phyloP scores from a whole-genome alignment of 1,140 invertebrate genomes.

The Nebria ingens region DNA sequence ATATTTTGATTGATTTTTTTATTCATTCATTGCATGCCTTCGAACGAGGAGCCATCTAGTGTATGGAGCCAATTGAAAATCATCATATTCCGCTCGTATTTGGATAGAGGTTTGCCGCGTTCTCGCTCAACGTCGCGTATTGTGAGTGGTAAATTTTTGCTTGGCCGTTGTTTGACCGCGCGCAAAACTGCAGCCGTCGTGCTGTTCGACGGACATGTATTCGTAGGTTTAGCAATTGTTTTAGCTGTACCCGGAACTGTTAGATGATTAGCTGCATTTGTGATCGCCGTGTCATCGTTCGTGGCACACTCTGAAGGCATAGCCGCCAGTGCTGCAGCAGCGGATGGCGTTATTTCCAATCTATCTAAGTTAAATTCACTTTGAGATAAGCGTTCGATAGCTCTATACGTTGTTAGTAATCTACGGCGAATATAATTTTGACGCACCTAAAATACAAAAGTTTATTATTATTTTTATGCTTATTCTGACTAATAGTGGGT shows the following conservation, averaged over 20 bases:
- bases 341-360: slow-evolving; percentile 48
- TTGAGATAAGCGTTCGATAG: slow-evolving; percentile 67
- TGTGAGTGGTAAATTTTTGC: slow-evolving; percentile 51
- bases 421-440: slow-evolving; percentile 64
- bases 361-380: slow-evolving; percentile 72
- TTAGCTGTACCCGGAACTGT: slow-evolving; percentile 38
- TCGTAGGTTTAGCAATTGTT: slow-evolving; percentile 21
- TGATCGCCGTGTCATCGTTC: slow-evolving; percentile 26
- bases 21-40: slow-evolving; percentile 41
- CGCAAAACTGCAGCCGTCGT: slow-evolving; percentile 32
- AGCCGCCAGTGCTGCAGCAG: slow-evolving; percentile 28
- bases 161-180: slow-evolving; percentile 37
- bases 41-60: slow-evolving; percentile 56
- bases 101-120: slow-evolving; percentile 69
- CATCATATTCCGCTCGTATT: slow-evolving; percentile 86
- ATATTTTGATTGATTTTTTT: too few relatives aligned
- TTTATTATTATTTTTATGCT: too few relatives aligned
- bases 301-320: slow-evolving; percentile 32
- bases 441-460: slow-evolving; percentile 48
- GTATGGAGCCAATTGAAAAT: slow-evolving; percentile 87
- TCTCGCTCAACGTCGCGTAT: slow-evolving; percentile 71
- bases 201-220: slow-evolving; percentile 22
- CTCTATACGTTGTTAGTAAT: slow-evolving; percentile 69
- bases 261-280: slow-evolving; percentile 37
- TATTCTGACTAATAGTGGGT: too few relatives aligned